Evolutionary conservation across 2,888 invertebrate species (phyloP).

Genomic region (Malthinus flaveolus): DNA sequence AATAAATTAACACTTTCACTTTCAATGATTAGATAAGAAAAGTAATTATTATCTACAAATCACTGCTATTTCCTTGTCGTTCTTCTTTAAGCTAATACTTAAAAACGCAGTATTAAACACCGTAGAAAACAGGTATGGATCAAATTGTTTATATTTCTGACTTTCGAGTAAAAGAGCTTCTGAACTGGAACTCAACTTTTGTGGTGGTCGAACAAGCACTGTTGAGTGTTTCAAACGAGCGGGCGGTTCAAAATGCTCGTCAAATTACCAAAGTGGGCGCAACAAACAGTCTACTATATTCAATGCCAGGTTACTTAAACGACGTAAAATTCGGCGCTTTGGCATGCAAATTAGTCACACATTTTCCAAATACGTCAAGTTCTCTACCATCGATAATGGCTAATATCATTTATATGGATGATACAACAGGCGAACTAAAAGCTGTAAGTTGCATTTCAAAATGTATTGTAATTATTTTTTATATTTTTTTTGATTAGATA

Average conservation of each 20-base stretch:
- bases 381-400: slow-evolving; percentile 55
- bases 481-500: slow-evolving; percentile 41
- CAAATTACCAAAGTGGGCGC: slow-evolving; percentile 41
- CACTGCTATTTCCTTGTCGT: too few relatives aligned
- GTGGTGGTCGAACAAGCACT: slow-evolving; percentile 53
- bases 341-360: slow-evolving; percentile 58
- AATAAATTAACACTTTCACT: too few relatives aligned
- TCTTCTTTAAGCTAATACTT: too few relatives aligned
- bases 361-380: slow-evolving; percentile 50
- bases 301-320: slow-evolving; percentile 58
- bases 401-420: slow-evolving; percentile 55
- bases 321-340: slow-evolving; percentile 41
- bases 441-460: slow-evolving; percentile 43
- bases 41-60: too few relatives aligned
- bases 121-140: background rate
- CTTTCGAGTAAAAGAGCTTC: slow-evolving; percentile 46
- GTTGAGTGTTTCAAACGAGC: slow-evolving; percentile 41
- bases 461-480: background rate
- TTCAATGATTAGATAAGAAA: too few relatives aligned
- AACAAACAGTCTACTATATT: slow-evolving; percentile 41
- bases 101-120: too few relatives aligned
- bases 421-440: slow-evolving; percentile 52
- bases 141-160: slow-evolving; percentile 37
- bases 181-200: slow-evolving; percentile 52
- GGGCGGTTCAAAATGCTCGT: slow-evolving; percentile 49